Conservation (phyloP, 2,797 vertebrate genomes). For the Tiaroga cobitis region DNA sequence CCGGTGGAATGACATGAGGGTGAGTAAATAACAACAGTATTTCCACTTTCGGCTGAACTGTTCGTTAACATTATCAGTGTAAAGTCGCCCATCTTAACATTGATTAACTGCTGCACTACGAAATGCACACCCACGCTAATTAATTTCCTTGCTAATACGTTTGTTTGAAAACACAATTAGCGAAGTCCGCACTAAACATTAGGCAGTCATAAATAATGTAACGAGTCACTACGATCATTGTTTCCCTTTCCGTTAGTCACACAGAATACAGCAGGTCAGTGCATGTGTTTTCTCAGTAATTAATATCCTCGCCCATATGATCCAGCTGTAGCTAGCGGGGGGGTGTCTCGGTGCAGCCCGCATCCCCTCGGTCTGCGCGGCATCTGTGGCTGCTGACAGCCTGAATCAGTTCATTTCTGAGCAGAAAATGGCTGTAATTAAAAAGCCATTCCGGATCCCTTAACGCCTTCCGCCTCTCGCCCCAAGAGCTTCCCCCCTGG, state of each 20-base stretch:
- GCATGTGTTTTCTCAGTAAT: slow-evolving; percentile 53
- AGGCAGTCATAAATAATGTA: slow-evolving; percentile 36
- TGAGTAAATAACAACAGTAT: not conserved
- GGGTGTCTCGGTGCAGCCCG: not conserved
- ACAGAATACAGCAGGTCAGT: slow-evolving; percentile 26
- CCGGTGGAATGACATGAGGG: not conserved
- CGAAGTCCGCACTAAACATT: not conserved
- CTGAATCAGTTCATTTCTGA: slow-evolving; percentile 49
- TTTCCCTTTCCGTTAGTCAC: slow-evolving; percentile 39
- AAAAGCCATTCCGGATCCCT: slow-evolving; percentile 57
- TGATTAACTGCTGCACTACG: not conserved
- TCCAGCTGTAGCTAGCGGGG: slow-evolving; percentile 47
- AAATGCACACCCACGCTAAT: slow-evolving; percentile 4
- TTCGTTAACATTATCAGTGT: not conserved
- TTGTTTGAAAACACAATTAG: slow-evolving; percentile 46
- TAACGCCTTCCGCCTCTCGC: slow-evolving; percentile 22
- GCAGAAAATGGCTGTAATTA: slow-evolving; percentile 57
- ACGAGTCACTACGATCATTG: slow-evolving; percentile 24
- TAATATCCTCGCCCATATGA: slow-evolving; percentile 46
- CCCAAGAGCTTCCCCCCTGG: slow-evolving; percentile 13
- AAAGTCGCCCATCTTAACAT: not conserved
- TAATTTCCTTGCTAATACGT: slow-evolving; percentile 19
- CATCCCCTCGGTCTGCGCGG: slow-evolving; percentile 11
- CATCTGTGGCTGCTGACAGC: slow-evolving; percentile 56
- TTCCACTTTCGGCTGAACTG: not conserved